Conservation (phyloP, 2,888 invertebrate genomes). For the Cataglyphis rosenhaueri region DNA sequence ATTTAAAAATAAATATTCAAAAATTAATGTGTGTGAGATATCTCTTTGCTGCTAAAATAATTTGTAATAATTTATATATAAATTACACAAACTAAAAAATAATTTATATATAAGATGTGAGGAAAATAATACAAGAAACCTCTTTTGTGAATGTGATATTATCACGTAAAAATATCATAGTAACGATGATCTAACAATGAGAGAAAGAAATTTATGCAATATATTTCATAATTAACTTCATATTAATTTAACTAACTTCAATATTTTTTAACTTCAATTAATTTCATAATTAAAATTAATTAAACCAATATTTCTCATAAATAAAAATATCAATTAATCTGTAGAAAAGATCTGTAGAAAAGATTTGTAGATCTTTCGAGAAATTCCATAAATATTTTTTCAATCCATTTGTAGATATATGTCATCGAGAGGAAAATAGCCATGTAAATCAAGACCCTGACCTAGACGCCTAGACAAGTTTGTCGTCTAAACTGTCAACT, state of each 20-base stretch:
- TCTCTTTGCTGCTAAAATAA: not conserved
- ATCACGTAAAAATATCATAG: not conserved
- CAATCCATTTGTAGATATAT: not conserved
- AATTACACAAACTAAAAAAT: not conserved
- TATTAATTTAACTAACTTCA: too few species aligned
- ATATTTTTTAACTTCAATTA: too few species aligned
- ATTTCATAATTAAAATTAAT: too few species aligned
- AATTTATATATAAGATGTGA: not conserved
- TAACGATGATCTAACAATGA: not conserved
- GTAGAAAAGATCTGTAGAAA: not conserved
- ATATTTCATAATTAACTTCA: not conserved
- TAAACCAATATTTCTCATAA: not conserved
- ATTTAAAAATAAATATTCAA: not conserved
- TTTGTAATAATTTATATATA: not conserved
- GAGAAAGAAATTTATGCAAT: not conserved
- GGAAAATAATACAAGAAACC: not conserved
- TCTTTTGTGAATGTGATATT: not conserved
- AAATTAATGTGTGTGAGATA: not conserved
- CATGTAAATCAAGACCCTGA: conserved; percentile 70
- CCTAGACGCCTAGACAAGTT: conserved; percentile 64
- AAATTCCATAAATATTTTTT: conserved; percentile 8
- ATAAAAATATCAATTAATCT: not conserved
- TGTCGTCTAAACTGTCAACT: conserved; percentile 60
- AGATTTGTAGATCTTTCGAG: not conserved
- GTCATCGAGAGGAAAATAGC: not conserved